Percentiles rank a stretch among this genome's conserved stretches.
phyloP scores from a whole-genome alignment of 2,113 vertebrate genomes.

The Cebidichthys violaceus region DNA sequence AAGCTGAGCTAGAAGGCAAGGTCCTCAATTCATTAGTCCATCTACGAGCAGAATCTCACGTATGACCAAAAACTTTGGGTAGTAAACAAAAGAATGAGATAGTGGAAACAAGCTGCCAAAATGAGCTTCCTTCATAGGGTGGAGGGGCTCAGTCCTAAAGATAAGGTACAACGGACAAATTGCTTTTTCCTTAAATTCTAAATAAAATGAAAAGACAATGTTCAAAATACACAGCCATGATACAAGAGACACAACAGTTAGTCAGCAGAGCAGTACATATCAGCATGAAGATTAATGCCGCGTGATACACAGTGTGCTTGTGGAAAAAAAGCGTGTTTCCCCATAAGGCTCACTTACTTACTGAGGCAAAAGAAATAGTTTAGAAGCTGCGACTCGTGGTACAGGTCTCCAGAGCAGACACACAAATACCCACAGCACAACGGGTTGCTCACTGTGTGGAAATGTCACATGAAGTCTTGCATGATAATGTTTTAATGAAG shows the following conservation, averaged over 20 bases:
- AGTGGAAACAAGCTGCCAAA: too few species aligned
- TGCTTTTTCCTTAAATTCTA: too few species aligned
- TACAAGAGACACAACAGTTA: background rate
- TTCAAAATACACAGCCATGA: background rate
- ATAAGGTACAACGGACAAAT: background rate
- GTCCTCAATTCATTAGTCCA: too few species aligned
- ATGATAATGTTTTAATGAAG: constrained; percentile 59
- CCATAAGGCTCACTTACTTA: constrained; percentile 12
- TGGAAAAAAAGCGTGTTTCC: constrained; percentile 13
- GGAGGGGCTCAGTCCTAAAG: too few species aligned
- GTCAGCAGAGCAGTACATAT: background rate
- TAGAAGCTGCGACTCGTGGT: constrained; percentile 5
- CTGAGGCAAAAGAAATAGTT: constrained; percentile 27
- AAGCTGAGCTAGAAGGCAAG: too few species aligned
- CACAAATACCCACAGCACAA: constrained; percentile 23
- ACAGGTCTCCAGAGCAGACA: constrained; percentile 25
- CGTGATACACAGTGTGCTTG: background rate
- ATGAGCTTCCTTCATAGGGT: too few species aligned
- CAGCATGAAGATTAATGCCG: background rate
- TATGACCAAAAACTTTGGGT: too few species aligned
- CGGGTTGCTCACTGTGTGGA: constrained; percentile 23
- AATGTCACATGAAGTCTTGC: constrained; percentile 61
- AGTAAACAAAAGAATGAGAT: too few species aligned
- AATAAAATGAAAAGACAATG: background rate
- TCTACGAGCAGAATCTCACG: too few species aligned